Conservation (phyloP, 2,113 vertebrate genomes). For the Epinephelus moara region DNA sequence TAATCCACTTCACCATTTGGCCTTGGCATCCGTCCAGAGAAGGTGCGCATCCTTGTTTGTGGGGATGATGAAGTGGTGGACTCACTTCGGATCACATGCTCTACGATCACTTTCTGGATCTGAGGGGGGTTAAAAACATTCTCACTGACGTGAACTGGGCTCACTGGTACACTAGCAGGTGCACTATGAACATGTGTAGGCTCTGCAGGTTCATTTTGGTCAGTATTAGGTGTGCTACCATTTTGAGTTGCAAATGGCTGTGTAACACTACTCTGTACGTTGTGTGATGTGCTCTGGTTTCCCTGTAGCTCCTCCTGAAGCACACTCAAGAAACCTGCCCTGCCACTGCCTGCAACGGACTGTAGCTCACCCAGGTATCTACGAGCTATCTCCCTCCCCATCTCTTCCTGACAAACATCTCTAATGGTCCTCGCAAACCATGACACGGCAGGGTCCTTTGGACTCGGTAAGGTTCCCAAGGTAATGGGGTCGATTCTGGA, state of each 20-base stretch:
- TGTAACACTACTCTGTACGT: too few species aligned
- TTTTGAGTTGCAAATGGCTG: neutral
- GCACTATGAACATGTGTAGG: neutral
- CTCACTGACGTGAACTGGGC: neutral
- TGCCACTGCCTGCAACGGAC: neutral
- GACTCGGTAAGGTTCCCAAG: neutral
- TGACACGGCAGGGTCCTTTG: neutral
- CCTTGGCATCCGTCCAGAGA: neutral
- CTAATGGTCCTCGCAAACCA: slow-evolving; percentile 10
- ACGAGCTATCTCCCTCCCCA: neutral
- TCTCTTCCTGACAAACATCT: slow-evolving; percentile 8
- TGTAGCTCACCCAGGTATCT: neutral
- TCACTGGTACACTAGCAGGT: neutral
- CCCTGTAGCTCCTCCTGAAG: neutral
- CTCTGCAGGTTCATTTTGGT: neutral
- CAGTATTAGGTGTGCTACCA: neutral
- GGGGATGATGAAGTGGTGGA: neutral
- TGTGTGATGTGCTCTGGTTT: neutral
- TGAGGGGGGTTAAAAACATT: neutral
- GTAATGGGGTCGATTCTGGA: slow-evolving; percentile 6
- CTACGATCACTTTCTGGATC: slow-evolving; percentile 1
- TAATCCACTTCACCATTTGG: slow-evolving; percentile 5
- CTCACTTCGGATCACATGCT: neutral
- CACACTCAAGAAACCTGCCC: neutral
- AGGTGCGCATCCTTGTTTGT: neutral